Evolutionary conservation across 2,797 vertebrate species (phyloP).

Genomic region (Tympanoctomys barrerae): DNA sequence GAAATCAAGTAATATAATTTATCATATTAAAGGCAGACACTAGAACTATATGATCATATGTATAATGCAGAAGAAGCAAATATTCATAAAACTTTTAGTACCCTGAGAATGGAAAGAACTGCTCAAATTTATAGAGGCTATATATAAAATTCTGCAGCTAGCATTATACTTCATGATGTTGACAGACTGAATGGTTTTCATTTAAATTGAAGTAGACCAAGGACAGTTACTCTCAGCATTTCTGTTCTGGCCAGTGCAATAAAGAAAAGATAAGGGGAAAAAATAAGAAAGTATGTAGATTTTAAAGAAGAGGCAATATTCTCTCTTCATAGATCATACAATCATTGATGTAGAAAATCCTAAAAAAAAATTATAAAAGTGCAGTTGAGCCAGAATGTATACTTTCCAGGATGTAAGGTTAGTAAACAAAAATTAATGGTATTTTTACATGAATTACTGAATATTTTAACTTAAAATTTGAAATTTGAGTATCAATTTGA

Average conservation of each 20-base stretch:
- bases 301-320: neutral
- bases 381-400: neutral
- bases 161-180: neutral
- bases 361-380: neutral
- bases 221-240: neutral
- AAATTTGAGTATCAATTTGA: neutral
- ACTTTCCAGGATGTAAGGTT: neutral
- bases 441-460: neutral
- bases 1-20: neutral
- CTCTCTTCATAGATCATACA: neutral
- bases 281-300: neutral
- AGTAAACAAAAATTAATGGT: neutral
- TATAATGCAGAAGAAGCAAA: neutral
- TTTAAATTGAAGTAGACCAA: neutral
- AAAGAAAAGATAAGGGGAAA: neutral
- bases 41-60: slow-evolving; percentile 3
- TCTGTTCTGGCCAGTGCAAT: neutral
- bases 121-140: neutral
- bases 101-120: neutral
- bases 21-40: neutral
- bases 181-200: slow-evolving; percentile 36
- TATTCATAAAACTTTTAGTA: neutral
- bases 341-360: neutral
- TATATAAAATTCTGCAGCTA: neutral
- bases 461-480: neutral